phyloP scores from a whole-genome alignment of 2,113 vertebrate species.

The Nesospiza acunhae region DNA sequence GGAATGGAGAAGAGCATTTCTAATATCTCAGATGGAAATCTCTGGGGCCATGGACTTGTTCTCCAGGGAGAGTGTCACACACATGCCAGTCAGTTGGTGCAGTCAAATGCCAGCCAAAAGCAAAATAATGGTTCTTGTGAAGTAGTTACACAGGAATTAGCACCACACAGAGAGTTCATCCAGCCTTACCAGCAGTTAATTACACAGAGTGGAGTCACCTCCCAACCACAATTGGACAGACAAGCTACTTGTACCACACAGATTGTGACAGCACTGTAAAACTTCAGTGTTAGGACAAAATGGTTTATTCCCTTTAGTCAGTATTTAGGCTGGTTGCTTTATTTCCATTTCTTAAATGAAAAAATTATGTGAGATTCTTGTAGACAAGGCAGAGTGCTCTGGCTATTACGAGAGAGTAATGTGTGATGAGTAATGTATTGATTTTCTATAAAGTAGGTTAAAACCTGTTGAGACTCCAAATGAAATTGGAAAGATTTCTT shows the following conservation, averaged over 20 bases:
- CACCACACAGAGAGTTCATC: not conserved
- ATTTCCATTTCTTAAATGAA: not conserved
- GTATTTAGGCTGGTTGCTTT: not conserved
- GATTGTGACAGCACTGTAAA: not conserved
- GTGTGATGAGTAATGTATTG: not conserved
- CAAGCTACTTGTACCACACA: not conserved
- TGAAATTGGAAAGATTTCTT: not conserved
- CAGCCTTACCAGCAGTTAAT: not conserved
- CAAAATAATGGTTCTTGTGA: not conserved
- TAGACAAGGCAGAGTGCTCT: not conserved
- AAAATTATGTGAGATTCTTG: not conserved
- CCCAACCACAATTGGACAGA: not conserved
- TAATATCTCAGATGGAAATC: not conserved
- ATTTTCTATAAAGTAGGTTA: not conserved
- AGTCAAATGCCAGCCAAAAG: not conserved
- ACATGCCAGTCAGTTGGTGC: not conserved
- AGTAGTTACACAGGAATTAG: not conserved
- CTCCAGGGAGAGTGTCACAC: not conserved
- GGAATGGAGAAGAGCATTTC: not conserved
- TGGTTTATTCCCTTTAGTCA: not conserved
- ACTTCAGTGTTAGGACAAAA: not conserved
- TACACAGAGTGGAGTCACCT: not conserved
- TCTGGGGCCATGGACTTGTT: not conserved
- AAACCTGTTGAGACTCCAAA: not conserved
- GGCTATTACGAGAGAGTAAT: not conserved